Conservation (phyloP, 2,888 invertebrate species). For the Reticulitermes lucifugus region DNA sequence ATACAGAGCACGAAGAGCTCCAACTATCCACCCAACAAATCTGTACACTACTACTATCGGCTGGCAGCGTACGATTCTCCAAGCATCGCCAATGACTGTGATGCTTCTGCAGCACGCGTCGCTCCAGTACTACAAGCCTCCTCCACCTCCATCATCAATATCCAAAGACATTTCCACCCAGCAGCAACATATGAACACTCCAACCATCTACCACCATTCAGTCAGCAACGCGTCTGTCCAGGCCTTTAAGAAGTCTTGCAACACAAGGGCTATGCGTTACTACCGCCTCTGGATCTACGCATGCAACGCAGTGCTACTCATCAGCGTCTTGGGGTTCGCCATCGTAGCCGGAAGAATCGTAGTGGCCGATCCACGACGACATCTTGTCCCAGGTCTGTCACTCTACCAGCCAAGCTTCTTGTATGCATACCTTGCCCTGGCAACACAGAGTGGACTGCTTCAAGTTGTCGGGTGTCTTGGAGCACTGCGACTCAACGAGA, state of each 20-base stretch:
- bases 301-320: conserved; percentile 88
- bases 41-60: neutral
- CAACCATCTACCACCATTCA: conserved; percentile 35
- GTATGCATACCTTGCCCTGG: conserved; percentile 85
- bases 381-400: conserved; percentile 79
- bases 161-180: conserved; percentile 57
- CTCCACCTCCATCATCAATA: conserved; percentile 70
- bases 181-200: conserved; percentile 47
- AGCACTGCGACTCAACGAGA: conserved; percentile 82
- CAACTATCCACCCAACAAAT: neutral
- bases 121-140: conserved; percentile 57
- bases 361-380: conserved; percentile 60
- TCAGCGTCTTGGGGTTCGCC: conserved; percentile 84
- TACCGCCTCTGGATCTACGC: conserved; percentile 94
- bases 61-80: conserved; percentile 22
- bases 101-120: conserved; percentile 54
- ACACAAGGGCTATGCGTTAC: conserved; percentile 74
- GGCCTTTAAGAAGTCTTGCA: conserved; percentile 34
- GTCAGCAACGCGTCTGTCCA: conserved; percentile 13
- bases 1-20: neutral
- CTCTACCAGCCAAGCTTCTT: conserved; percentile 85
- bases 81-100: conserved; percentile 52
- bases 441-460: conserved; percentile 76
- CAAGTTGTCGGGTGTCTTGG: conserved; percentile 86
- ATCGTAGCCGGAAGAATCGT: conserved; percentile 73